A percentile compares a stretch with the other conserved stretches of the same genome.
phyloP scores from a whole-genome alignment of 2,113 vertebrate species.

The Halcyon senegalensis region DNA sequence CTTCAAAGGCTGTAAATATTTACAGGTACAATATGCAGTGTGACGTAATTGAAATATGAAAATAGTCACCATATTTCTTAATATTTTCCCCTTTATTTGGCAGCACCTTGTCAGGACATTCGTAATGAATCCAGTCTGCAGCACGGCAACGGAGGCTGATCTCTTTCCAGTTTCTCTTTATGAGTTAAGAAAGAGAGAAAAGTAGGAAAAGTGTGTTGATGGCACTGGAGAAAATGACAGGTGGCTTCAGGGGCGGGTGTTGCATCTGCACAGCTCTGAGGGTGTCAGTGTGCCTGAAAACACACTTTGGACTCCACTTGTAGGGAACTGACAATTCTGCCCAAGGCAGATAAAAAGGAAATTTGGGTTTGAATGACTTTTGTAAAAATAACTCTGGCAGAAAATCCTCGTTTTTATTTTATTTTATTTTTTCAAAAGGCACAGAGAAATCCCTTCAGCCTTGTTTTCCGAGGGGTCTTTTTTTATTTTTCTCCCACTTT shows the following conservation, averaged over 20 bases:
- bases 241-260: not conserved
- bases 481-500: not conserved
- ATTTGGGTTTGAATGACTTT: not conserved
- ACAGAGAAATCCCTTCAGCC: not conserved
- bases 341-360: constrained; percentile 14
- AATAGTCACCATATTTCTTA: not conserved
- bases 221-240: not conserved
- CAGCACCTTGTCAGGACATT: not conserved
- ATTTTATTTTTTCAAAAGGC: not conserved
- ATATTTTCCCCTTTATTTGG: not conserved
- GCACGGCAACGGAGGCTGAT: not conserved
- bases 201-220: not conserved
- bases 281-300: not conserved
- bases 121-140: not conserved
- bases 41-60: not conserved
- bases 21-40: not conserved
- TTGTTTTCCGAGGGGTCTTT: not conserved
- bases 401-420: not conserved
- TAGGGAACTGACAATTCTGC: constrained; percentile 4
- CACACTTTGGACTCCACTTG: not conserved
- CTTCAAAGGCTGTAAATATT: not conserved
- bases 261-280: not conserved
- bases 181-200: not conserved
- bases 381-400: not conserved
- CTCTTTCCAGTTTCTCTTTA: not conserved